A percentile compares a stretch with the other conserved stretches of the same genome.
Conservation (phyloP, 2,113 vertebrate genomes). For the Corvus cornix region DNA sequence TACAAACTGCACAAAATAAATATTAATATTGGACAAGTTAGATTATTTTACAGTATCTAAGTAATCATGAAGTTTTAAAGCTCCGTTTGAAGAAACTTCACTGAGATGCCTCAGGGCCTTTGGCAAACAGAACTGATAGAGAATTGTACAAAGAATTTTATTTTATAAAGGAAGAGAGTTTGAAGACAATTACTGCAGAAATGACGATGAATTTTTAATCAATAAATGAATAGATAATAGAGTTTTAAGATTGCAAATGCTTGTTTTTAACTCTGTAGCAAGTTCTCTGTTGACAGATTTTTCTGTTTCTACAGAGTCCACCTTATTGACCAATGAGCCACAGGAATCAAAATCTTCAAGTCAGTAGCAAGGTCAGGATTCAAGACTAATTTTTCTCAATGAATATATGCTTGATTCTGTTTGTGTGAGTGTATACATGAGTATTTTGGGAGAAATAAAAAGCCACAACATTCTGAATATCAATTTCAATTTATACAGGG, state of each 20-base stretch:
- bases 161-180: background rate
- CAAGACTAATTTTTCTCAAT: background rate
- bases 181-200: background rate
- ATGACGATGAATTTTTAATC: background rate
- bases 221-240: background rate
- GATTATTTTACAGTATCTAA: background rate
- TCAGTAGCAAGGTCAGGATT: background rate
- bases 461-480: background rate
- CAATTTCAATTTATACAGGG: background rate
- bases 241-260: background rate
- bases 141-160: background rate
- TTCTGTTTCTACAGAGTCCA: background rate
- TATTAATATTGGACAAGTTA: background rate
- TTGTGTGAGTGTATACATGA: background rate
- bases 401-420: background rate
- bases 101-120: background rate
- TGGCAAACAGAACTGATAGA: background rate
- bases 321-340: background rate
- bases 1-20: background rate
- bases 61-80: slow-evolving; percentile 2
- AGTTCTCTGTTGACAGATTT: background rate
- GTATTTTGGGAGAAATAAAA: background rate
- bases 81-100: slow-evolving; percentile 3
- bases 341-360: background rate
- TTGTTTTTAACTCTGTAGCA: background rate